Evolutionary conservation across 2,113 vertebrate species (phyloP), one percentile per base, ranked within the genome.

Genomic region (Archocentrus centrarchus): DNA sequence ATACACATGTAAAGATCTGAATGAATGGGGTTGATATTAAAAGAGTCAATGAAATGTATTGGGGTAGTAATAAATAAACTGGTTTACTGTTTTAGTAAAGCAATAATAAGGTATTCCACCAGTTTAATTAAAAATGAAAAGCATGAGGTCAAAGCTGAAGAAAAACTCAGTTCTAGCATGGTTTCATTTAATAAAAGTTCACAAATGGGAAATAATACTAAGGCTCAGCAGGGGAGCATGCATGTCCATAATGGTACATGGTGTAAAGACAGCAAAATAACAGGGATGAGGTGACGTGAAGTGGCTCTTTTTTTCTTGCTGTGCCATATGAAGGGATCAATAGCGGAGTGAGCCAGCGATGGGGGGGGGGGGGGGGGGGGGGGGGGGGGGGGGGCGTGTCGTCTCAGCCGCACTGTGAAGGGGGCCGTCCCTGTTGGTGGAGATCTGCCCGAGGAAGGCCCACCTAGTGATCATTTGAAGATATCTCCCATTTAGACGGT

Each of bases 361-460:
- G 79, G 24, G 44, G 75, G 76, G 1, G 55, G 75, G 76, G 7
- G 27, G 24, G 79, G 24, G 44, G 75, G 76, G 1, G 55, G 75
- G 76, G 7, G 27, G 24, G 35, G 11, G 35, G 11, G 41, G 88
- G 76, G 60, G 66, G 57, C 82, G 90, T 91, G 93, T 90, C 83
- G 85, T 93, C 90, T 92, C 83, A 88, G 81, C 86, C 86, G 83
- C 90, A 87, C 93, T 27, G 91, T 89, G 84, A 93, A 93, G 88
- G 85, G 91, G 93, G 89, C 90, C 77, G 88, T 93, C 86, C 93
- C 93, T 92, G 95, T 96, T 96, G 89, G 94, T 87, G 93, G 92
- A 95, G 91, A 93, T 90, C 93, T 90, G 83, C 86, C 75, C 87
- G 92, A 90, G 93, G 73, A 94, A 96, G 95, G 94, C 95, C 95